A percentile compares a stretch with the other conserved stretches of the same genome.
Evolutionary conservation across 2,888 invertebrate species (phyloP).

Genomic region (Parascotia fuliginaria): DNA sequence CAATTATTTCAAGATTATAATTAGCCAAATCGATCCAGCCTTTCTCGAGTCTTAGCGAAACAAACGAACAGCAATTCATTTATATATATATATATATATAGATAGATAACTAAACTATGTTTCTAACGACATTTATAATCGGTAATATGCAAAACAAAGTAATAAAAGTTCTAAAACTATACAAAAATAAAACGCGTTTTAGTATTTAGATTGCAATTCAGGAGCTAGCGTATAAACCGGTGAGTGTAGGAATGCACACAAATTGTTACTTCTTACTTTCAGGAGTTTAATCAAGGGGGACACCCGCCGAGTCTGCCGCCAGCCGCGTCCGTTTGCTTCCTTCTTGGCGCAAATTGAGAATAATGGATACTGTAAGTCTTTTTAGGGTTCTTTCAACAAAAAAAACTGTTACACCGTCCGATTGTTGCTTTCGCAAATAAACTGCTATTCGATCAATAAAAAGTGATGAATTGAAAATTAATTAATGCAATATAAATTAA

Average conservation of each 20-base stretch:
- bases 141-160: conserved; percentile 40
- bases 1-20: too few relatives aligned
- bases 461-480: not conserved
- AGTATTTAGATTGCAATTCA: conserved; percentile 63
- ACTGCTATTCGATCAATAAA: conserved; percentile 13
- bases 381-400: conserved; percentile 64
- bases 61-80: too few relatives aligned
- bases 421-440: conserved; percentile 32
- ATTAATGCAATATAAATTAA: not conserved
- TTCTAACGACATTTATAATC: too few relatives aligned
- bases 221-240: conserved; percentile 53
- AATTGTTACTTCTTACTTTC: conserved; percentile 79
- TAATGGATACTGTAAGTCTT: conserved; percentile 73
- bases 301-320: conserved; percentile 76
- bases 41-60: too few relatives aligned
- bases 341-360: conserved; percentile 82
- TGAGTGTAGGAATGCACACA: conserved; percentile 69
- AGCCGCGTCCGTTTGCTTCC: conserved; percentile 58
- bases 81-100: too few relatives aligned
- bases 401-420: conserved; percentile 57
- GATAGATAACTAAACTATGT: too few relatives aligned
- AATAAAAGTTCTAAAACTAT: conserved; percentile 44
- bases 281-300: conserved; percentile 84
- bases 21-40: too few relatives aligned
- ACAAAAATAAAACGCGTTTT: conserved; percentile 33